Evolutionary conservation across 1,140 invertebrate genomes (phyloP).

Genomic region (Holcopasites calliopsidis): DNA sequence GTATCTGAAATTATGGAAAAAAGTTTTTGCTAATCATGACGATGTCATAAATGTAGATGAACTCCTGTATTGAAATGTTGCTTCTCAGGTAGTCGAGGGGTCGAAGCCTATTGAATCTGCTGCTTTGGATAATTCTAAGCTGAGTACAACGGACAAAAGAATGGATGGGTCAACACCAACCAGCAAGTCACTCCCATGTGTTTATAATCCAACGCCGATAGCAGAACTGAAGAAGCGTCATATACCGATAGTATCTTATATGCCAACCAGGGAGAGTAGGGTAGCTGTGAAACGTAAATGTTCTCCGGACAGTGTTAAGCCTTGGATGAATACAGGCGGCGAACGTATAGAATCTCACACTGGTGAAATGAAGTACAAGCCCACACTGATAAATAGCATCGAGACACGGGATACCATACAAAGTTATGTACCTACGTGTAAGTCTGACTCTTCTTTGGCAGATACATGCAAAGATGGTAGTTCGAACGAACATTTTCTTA

Average conservation of each 20-base stretch:
- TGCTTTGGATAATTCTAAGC: conserved; percentile 13
- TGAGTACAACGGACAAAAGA: conserved; percentile 50
- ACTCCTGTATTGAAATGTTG: conserved; percentile 74
- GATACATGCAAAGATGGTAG: conserved; percentile 68
- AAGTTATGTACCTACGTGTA: conserved; percentile 72
- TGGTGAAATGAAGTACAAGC: conserved; percentile 71
- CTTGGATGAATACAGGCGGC: conserved; percentile 66
- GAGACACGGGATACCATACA: conserved; percentile 49
- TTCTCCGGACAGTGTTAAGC: conserved; percentile 64
- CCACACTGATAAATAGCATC: conserved; percentile 67
- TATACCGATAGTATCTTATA: conserved; percentile 77
- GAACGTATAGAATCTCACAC: conserved; percentile 60
- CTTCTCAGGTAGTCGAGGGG: conserved; percentile 76
- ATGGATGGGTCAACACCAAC: conserved; percentile 49
- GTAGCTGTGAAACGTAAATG: conserved; percentile 75
- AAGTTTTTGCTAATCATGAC: conserved; percentile 76
- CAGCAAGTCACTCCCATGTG: conserved; percentile 61
- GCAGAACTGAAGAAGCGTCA: conserved; percentile 81
- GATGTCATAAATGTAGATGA: conserved; percentile 69
- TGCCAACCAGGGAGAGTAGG: conserved; percentile 73
- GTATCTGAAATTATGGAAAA: conserved; percentile 80
- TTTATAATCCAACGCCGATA: conserved; percentile 84
- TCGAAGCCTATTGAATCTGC: conserved; percentile 70
- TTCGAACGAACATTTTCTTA: conserved; percentile 68
- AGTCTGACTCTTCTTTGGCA: conserved; percentile 60